Conservation (phyloP, 2,113 vertebrate genomes). For the Scomber japonicus region DNA sequence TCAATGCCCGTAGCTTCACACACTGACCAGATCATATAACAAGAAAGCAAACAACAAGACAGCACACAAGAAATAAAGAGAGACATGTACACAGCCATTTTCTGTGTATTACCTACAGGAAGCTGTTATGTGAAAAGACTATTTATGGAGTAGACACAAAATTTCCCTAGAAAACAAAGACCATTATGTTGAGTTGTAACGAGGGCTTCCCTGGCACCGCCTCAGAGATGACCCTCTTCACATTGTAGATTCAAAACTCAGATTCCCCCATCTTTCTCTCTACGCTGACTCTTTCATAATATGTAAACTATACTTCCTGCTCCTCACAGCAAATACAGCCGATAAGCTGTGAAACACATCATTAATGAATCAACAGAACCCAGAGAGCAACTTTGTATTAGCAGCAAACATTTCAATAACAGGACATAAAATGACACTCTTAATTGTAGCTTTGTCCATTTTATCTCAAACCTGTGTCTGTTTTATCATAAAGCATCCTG, state of each 20-base stretch:
- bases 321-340: not conserved
- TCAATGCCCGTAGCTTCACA: slow-evolving; percentile 31
- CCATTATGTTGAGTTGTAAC: not conserved
- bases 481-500: not conserved
- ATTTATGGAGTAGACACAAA: not conserved
- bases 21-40: slow-evolving; percentile 38
- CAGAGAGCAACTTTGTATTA: not conserved
- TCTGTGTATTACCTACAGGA: not conserved
- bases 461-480: not conserved
- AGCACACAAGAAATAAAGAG: slow-evolving; percentile 1
- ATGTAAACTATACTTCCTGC: not conserved
- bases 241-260: not conserved
- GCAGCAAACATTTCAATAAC: too few species aligned
- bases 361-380: not conserved
- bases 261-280: not conserved
- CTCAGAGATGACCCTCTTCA: not conserved
- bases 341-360: not conserved
- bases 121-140: not conserved
- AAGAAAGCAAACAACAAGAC: slow-evolving; percentile 22
- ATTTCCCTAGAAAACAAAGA: not conserved
- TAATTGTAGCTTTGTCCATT: not conserved
- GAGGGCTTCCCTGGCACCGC: too few species aligned
- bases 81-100: not conserved
- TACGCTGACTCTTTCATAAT: not conserved
- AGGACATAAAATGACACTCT: too few species aligned